These are phyloP conservation scores for Meloidogyne exigua DNA, from an alignment of 1,140 invertebrate genomes.

Conservation along the genomic window DNA sequence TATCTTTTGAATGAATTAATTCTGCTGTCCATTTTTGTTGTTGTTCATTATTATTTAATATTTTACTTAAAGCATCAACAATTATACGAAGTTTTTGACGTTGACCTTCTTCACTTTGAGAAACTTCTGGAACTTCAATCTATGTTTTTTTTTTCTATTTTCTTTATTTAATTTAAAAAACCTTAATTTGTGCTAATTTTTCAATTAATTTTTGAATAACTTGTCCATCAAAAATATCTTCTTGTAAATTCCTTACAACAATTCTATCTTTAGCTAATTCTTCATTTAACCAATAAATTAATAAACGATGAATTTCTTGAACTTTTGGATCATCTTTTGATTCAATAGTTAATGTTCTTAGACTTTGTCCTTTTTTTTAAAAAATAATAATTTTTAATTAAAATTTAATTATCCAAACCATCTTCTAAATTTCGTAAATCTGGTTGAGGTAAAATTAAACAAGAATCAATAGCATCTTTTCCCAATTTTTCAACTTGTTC, in stretches of 20 bases:
- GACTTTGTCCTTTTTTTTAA: conserved; percentile 72
- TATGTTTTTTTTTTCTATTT: neutral
- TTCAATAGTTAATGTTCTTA: conserved; percentile 86
- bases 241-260: conserved; percentile 91
- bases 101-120: conserved; percentile 95
- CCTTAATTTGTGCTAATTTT: conserved; percentile 65
- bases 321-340: conserved; percentile 83
- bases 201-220: conserved; percentile 90
- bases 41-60: conserved; percentile 64
- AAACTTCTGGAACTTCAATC: conserved; percentile 94
- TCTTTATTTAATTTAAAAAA: neutral
- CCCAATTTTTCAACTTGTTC: conserved; percentile 49
- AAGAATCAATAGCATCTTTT: conserved; percentile 45
- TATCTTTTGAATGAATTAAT: conserved; percentile 71
- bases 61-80: conserved; percentile 79
- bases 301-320: conserved; percentile 74
- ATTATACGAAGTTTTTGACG: conserved; percentile 88
- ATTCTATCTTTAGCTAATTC: conserved; percentile 93
- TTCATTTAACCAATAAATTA: conserved; percentile 67
- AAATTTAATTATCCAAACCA: conserved; percentile 25
- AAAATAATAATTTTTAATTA: conserved; percentile 13
- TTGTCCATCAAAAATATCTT: conserved; percentile 98
- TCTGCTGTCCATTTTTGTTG: conserved; percentile 88
- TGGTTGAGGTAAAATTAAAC: conserved; percentile 47
- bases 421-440: conserved; percentile 45